Base-by-base conservation (phyloP, 2,113 vertebrate species). In the Phaetusa simplex region DNA sequence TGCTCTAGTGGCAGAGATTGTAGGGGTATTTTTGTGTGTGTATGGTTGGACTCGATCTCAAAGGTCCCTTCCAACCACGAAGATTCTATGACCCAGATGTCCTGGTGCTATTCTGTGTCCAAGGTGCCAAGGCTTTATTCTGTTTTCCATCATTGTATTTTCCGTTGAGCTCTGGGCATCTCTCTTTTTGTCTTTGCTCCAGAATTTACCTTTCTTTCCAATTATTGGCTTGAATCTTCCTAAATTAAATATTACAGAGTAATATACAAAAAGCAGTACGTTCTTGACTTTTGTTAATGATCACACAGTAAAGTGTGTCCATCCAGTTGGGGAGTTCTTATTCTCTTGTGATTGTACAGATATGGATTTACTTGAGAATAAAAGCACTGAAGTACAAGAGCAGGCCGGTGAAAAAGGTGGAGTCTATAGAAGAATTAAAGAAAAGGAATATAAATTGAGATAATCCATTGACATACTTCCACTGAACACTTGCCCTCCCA, bases 401-500 rank as follows among this genome's bases (percentile, higher is more conserved):
- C 27, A 79, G 14, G 34, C 24, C 82, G 52, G 32, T 71, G 29
- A 59, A 89, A 55, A 78, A 82, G 42, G 34, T 16, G 91, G 27
- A 56, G 24, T 69, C 27, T 66, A 8, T 1, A 43, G 2, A 67
- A n/a, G 5, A 86, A 14, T 27, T 67, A n/a, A 61, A 86, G 16
- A 76, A 76, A 85, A 71, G 4, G 11, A 66, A 34, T 38, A 17
- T 12, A 53, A 86, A 82, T 34, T 27, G 26, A 90, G 59, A 15
- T 14, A 52, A 93, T 49, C 27, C 30, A 24, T n/a, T 64, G 6
- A 93, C 98, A 93, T 98, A 99, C 99, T 95, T 97, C 98, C 98
- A 58, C 77, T 97, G 93, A 99, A 99, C 55, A 92, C 88, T 55
- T 99, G 98, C 62, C 98, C 98, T 83, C 99, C 99, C 20, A 99